Conservation (phyloP, 2,113 vertebrate species). For the Machaerirhynchus nigripectus region DNA sequence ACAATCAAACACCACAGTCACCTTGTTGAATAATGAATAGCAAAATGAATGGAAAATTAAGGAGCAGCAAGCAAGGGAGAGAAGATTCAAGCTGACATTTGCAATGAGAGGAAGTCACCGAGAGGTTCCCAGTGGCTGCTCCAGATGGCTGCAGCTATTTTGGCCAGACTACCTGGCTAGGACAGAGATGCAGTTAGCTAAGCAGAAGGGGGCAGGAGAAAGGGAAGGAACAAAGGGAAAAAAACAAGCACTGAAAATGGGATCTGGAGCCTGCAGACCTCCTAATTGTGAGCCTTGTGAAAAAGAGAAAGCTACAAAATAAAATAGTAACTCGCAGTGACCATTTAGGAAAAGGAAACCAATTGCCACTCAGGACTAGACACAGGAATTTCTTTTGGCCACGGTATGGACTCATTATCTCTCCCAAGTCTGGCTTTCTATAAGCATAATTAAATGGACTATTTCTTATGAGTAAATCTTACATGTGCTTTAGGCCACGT, state of each 20-base stretch:
- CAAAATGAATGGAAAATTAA: neutral
- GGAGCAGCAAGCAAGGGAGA: constrained; percentile 14
- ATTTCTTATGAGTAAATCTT: neutral
- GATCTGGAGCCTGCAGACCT: neutral
- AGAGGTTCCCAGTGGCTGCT: neutral
- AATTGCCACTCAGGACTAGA: neutral
- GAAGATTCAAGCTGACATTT: constrained; percentile 50
- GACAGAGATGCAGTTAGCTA: neutral
- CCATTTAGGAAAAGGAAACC: neutral
- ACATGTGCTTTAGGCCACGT: neutral
- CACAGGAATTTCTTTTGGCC: neutral
- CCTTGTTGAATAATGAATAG: constrained; percentile 50
- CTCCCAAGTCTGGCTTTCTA: neutral
- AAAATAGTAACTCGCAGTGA: neutral
- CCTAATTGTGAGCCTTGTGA: neutral
- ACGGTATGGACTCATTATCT: neutral
- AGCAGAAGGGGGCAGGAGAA: constrained; percentile 8
- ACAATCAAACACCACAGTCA: neutral
- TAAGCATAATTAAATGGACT: constrained; percentile 18
- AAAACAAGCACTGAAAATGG: neutral
- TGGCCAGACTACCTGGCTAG: constrained; percentile 56
- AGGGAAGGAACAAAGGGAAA: neutral
- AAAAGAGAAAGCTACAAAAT: neutral
- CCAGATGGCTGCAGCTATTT: constrained; percentile 64
- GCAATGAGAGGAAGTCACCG: neutral